Evolutionary conservation across 2,888 invertebrate genomes (phyloP), one percentile per base, ranked within the genome.

Genomic region (Heliconius hortense): DNA sequence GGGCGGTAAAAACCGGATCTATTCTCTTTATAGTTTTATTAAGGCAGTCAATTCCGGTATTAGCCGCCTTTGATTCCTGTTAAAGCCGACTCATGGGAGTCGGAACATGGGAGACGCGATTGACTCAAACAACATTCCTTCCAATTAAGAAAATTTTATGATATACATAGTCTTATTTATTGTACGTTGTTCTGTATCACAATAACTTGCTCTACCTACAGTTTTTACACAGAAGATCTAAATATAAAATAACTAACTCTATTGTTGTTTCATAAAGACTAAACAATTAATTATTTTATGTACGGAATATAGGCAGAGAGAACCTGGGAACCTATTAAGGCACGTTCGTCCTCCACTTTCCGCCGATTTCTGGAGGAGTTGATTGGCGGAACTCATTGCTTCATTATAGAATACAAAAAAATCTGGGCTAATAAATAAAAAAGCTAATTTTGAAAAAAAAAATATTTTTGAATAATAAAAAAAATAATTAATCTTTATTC

Each of bases 1-100:
- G 82, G 83, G 84, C 89, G 85, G 90, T 85, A 84, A 86, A 82
- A 89, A 86, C 90, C 87, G 85, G 91, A 89, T 90, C 76, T 76
- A 78, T 81, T 82, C 84, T 86, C 80, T 84, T 81, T 77, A 80
- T 77, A 85, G 83, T 90, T 86, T 85, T 88, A 83, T 83, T 82
- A 79, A 89, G 88, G 91, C 88, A 88, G 91, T 87, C 87, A 81
- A 81, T 83, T 86, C 90, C 85, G 85, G 90, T 85, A 74, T 76
- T 66, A 75, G 78, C 81, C 81, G 79, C 81, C 81, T 79, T 76
- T 77, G 76, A 76, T 77, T 77, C 74, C 78, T 73, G 71, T 78
- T 77, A 78, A 72, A 73, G 75, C 62, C 70, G 81, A 83, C 81
- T 84, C 84, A 83, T 83, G 76, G 75, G 59, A 74, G 56, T 68